Base-by-base conservation (phyloP, 2,888 invertebrate genomes). In the Amiota communis region DNA sequence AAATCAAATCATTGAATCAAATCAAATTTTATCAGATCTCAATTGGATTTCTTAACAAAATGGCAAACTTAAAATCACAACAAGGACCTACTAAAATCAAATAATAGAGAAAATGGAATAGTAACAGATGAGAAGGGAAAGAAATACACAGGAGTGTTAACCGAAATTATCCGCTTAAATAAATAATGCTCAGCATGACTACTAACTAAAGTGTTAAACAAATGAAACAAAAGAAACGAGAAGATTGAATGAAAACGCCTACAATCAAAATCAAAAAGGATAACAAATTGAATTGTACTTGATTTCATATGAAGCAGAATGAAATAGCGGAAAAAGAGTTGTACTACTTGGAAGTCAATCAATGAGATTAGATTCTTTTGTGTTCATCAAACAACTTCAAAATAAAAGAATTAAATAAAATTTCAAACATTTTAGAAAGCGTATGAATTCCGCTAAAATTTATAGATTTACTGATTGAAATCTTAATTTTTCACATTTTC, bases 1-100 rank as follows among this genome's bases (percentile, higher is more conserved):
- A 64, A 36, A 64, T 64, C 64, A 64, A 64, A 64, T 63, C 36
- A 63, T 63, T 63, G n/a, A 36, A 63, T 36, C 64, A 64, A 64
- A 64, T 64, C 64, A 47, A 47, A 64, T 23, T 23, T 23, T 23
- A 23, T 23, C 23, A 23, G 23, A 23, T 64, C 64, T n/a, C 46
- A 46, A n/a, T 64, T 64, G n/a, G 17, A 59, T 59, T 36, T 36
- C 36, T 36, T 36, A 36, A 36, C 36, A 36, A 36, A 36, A 36
- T 36, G 36, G 6, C 17, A 20, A 59, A 59, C 57, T 59, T 6
- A 10, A 48, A 49, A 49, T 49, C 65, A 49, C 49, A 36, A 20
- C 65, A 36, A 36, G 6, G 6, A 46, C 49, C 49, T 17, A 20
- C 49, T 17, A 20, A 49, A 49, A 49, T 15, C 15, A 17, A 15